Base-by-base conservation (phyloP, 2,113 vertebrate species). In the Lipophrys pholis region DNA sequence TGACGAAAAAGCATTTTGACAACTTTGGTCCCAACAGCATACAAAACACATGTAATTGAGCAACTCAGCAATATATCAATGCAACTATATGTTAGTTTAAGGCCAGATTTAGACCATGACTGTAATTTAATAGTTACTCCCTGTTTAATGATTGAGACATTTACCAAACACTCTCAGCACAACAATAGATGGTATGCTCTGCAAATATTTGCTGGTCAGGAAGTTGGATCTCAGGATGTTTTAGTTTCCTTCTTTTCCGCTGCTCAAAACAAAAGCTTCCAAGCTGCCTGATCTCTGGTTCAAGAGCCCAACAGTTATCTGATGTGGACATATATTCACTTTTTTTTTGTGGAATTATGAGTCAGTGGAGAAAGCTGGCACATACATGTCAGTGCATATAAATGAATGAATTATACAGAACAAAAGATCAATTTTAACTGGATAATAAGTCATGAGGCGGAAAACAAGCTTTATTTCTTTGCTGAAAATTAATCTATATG, bases 191-290 rank as follows among this genome's bases (percentile, higher is more conserved):
- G 67, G 58, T 79, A 57, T 42, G 39, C 41, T 48, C 58, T 60
- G 69, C 70, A 78, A 82, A 83, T 87, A 84, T 89, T 88, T 87
- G 64, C 68, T 55, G 17, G 62, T 59, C 88, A 93, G 94, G 94
- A 95, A 93, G 90, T 84, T 80, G 61, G 61, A 82, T 73, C 81
- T 66, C 94, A 94, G 94, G 94, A 95, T 93, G 92, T 94, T 90
- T 88, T 82, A 78, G 86, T 87, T 94, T 91, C 93, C 92, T 87
- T 80, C 85, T 86, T 86, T 94, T 92, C 93, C 93, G 90, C 71
- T 71, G 49, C 76, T 80, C 74, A 84, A 83, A 93, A 94, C 93
- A 95, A 94, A 93, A 81, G 74, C 41, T 12, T 54, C 74, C 75
- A 62, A 87, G 80, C 79, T 78, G 51, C 41, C 35, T 50, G 80